Conservation (phyloP, 2,888 invertebrate species). For the Gerris lacustris region DNA sequence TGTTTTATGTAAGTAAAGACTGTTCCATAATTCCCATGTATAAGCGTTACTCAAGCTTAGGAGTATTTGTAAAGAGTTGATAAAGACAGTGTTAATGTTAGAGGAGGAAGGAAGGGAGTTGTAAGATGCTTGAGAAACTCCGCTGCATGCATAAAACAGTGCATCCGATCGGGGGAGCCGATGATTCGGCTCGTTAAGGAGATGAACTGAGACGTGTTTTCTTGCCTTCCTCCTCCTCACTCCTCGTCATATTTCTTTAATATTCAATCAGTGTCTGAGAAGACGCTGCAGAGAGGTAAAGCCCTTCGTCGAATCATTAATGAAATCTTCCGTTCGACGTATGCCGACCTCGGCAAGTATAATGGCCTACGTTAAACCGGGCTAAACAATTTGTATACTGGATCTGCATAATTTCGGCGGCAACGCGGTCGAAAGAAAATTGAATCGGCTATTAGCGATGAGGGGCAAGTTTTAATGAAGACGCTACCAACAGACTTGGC, state of each 20-base stretch:
- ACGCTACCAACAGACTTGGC: neutral
- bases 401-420: neutral
- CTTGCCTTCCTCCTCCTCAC: no score
- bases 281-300: neutral
- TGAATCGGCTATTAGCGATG: constrained; percentile 5
- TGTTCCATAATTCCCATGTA: no score
- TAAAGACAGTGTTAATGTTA: no score
- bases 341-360: neutral
- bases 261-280: neutral
- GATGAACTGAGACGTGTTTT: no score
- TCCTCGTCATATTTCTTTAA: neutral
- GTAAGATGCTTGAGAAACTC: no score
- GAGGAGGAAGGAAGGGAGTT: no score
- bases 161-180: no score
- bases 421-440: neutral
- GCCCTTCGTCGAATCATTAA: neutral
- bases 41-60: no score
- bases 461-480: neutral
- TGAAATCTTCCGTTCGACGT: neutral
- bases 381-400: neutral
- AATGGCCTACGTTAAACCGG: neutral
- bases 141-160: no score
- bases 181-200: no score
- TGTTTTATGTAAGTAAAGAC: no score
- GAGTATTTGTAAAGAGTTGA: no score